A percentile compares a stretch with the other conserved stretches of the same genome.
Evolutionary conservation across 2,113 vertebrate genomes (phyloP).

Genomic region (Corythaixoides concolor): DNA sequence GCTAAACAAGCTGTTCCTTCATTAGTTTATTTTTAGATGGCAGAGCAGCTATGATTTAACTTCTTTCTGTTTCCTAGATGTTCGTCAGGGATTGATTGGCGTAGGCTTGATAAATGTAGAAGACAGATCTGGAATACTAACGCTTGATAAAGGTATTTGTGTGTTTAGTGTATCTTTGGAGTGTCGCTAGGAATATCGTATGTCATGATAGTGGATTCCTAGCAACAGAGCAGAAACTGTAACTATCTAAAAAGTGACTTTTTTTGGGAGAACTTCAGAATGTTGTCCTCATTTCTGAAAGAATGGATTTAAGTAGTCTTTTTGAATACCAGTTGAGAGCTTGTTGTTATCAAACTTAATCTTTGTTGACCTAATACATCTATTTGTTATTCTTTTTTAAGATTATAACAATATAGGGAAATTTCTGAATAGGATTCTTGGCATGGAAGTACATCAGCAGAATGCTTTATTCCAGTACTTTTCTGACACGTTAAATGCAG

Average conservation of each 20-base stretch:
- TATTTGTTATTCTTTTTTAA: slow-evolving; percentile 44
- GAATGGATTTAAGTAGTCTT: background rate
- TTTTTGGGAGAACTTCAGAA: background rate
- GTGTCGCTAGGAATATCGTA: fast-evolving
- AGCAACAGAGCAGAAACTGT: background rate
- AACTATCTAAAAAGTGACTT: background rate
- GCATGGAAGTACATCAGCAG: slow-evolving; percentile 98
- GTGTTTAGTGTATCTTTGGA: background rate
- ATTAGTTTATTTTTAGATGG: background rate
- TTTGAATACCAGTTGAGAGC: background rate
- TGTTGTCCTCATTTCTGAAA: background rate
- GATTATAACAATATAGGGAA: slow-evolving; percentile 99
- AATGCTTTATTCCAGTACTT: slow-evolving; percentile 98
- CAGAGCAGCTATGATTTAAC: background rate
- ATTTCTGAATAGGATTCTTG: slow-evolving; percentile 95
- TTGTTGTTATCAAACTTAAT: background rate
- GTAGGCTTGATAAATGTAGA: slow-evolving; percentile 95
- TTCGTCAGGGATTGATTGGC: slow-evolving; percentile 91
- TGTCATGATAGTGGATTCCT: background rate
- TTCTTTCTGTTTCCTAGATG: slow-evolving; percentile 78
- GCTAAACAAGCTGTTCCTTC: background rate
- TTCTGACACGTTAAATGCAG: slow-evolving; percentile 90
- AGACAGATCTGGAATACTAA: slow-evolving; percentile 88
- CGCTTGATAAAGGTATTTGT: slow-evolving; percentile 91
- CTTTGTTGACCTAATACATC: background rate